A percentile compares a stretch with the other conserved stretches of the same genome.
Evolutionary conservation across 2,797 vertebrate genomes (phyloP).

Genomic region (Peromyscus eremicus): DNA sequence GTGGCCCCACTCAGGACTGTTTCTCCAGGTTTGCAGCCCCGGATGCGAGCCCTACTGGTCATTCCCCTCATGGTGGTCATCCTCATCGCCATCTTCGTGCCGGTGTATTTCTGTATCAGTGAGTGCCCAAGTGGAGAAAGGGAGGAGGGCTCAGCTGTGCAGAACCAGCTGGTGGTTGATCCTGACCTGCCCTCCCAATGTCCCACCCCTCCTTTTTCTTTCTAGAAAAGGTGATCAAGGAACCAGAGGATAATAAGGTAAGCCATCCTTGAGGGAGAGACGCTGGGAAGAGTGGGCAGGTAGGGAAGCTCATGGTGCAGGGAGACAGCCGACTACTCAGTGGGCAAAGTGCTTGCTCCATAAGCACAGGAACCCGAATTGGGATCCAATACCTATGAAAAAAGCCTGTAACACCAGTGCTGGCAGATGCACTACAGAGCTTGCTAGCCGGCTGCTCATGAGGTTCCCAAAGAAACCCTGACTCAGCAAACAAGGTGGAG

Average conservation of each 20-base stretch:
- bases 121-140: background rate
- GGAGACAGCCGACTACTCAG: background rate
- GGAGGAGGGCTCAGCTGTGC: background rate
- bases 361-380: no score
- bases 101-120: constrained; percentile 73
- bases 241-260: constrained; percentile 64
- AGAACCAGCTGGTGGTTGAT: background rate
- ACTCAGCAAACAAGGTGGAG: background rate
- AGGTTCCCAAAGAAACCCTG: background rate
- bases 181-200: background rate
- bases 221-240: constrained; percentile 66
- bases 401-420: background rate
- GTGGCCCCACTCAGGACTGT: background rate
- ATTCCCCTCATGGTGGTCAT: constrained; percentile 47
- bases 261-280: background rate
- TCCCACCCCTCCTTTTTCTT: background rate
- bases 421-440: background rate
- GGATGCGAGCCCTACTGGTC: constrained; percentile 63
- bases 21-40: constrained; percentile 44
- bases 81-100: background rate
- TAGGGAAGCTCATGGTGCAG: background rate
- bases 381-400: background rate
- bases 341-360: background rate
- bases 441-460: background rate
- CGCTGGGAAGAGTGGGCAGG: background rate